Conservation (phyloP, 2,113 vertebrate species). For the Ondatra zibethicus region DNA sequence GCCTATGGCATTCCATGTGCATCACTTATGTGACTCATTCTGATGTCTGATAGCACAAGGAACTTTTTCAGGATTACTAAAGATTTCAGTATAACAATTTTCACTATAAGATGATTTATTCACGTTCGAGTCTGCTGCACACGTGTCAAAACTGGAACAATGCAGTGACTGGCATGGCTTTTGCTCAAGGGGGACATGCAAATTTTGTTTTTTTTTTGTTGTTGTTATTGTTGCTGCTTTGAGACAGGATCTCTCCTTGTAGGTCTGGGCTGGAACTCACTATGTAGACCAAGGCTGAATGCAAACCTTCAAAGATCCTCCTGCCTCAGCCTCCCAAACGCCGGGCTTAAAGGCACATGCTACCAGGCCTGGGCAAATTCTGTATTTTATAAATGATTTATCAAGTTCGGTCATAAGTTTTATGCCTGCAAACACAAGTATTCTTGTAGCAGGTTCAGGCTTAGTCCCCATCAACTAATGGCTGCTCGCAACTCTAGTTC, state of each 20-base stretch:
- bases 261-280: not conserved
- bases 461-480: not conserved
- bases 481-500: too few species aligned
- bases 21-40: slow-evolving; percentile 39
- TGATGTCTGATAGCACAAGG: not conserved
- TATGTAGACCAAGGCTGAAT: not conserved
- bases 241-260: not conserved
- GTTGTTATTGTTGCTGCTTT: too few species aligned
- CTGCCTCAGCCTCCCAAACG: not conserved
- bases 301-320: not conserved
- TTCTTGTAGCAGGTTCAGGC: too few species aligned
- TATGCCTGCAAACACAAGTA: too few species aligned
- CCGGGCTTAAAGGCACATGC: not conserved
- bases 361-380: not conserved
- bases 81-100: slow-evolving; percentile 28
- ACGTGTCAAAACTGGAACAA: not conserved
- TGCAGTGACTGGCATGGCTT: not conserved
- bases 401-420: not conserved
- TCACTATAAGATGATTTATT: slow-evolving; percentile 22
- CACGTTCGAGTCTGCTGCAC: not conserved
- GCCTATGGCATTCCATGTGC: not conserved
- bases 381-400: not conserved
- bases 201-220: not conserved
- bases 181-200: not conserved
- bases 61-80: not conserved